Evolutionary conservation across 2,113 vertebrate species (phyloP), one percentile per base, ranked within the genome.

Genomic region (Myotis yumanensis): DNA sequence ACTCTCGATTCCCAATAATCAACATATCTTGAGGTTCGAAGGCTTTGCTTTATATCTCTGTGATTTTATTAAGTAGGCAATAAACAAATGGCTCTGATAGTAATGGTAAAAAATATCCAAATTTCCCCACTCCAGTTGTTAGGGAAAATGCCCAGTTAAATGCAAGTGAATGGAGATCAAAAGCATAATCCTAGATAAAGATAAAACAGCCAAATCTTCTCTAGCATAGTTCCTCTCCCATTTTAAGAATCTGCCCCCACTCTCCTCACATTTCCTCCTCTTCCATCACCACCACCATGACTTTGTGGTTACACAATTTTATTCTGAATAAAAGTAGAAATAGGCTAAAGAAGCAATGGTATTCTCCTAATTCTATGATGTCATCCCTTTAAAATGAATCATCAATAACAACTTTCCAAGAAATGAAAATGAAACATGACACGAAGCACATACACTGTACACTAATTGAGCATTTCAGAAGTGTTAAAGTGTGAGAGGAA

Each of bases 301-400:
- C 79, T 22, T 69, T 91, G 54, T 43, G 35, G 77, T 66, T 79
- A 69, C 15, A 76, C 30, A 73, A 75, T 46, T 88, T 86, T 35
- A 75, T 57, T 87, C n/a, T 37, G n/a, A 90, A 54, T 94, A 93
- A 93, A 94, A 82, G 51, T n/a, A 86, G 51, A 92, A 96, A 90
- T 69, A 82, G 85, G 73, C 40, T 79, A 23, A 86, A 75, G 75
- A 86, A 68, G 16, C 46, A 64, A 48, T 46, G 25, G 17, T 87
- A 77, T 86, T 92, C 81, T 94, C 72, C 62, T 88, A 17, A 82
- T 82, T 86, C 86, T 94, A 75, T 73, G 54, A 91, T 66, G 37
- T 37, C 71, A 92, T 30, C 62, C n/a, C n/a, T 84, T 94, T 89
- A 15, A 81, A 92, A 80, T 51, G 37, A 76, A 76, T 87, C 80